These are phyloP conservation scores for Bedellia somnulentella DNA, from an alignment of 2,888 invertebrate species.

Conservation along the genomic window DNA sequence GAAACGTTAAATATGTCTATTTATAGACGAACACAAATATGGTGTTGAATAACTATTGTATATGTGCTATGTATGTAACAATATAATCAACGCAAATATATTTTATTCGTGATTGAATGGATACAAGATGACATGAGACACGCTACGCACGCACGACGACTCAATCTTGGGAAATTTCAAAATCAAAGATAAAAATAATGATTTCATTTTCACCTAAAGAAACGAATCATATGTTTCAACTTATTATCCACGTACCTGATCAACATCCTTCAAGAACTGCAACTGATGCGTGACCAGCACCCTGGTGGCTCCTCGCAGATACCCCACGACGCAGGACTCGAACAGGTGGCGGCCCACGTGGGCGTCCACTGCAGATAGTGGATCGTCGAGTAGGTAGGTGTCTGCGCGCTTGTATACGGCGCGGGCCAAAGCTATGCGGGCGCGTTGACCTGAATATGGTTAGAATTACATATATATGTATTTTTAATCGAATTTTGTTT, in stretches of 20 bases:
- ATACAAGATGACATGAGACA: too few relatives aligned
- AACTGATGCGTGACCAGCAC: conserved; percentile 79
- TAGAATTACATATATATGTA: too few relatives aligned
- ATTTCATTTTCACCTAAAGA: neutral
- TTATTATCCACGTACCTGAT: conserved; percentile 34
- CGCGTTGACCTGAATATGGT: conserved; percentile 79
- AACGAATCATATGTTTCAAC: neutral
- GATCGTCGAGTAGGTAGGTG: conserved; percentile 88
- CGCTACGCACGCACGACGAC: too few relatives aligned
- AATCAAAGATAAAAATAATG: neutral
- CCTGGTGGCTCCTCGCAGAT: conserved; percentile 69
- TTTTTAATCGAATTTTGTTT: too few relatives aligned
- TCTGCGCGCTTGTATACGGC: conserved; percentile 85
- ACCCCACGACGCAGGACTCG: conserved; percentile 73
- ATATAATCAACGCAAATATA: too few relatives aligned
- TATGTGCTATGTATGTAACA: too few relatives aligned
- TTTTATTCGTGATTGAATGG: too few relatives aligned
- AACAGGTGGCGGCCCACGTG: conserved; percentile 89
- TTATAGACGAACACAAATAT: too few relatives aligned
- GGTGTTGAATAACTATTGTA: too few relatives aligned
- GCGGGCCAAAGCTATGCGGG: conserved; percentile 84
- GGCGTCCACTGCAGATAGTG: conserved; percentile 90
- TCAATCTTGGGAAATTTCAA: too few relatives aligned
- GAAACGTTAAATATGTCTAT: too few relatives aligned
- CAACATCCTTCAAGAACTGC: conserved; percentile 66